A percentile compares a stretch with the other conserved stretches of the same genome.
Conservation (phyloP, 2,888 invertebrate species). For the Candidula unifasciata region DNA sequence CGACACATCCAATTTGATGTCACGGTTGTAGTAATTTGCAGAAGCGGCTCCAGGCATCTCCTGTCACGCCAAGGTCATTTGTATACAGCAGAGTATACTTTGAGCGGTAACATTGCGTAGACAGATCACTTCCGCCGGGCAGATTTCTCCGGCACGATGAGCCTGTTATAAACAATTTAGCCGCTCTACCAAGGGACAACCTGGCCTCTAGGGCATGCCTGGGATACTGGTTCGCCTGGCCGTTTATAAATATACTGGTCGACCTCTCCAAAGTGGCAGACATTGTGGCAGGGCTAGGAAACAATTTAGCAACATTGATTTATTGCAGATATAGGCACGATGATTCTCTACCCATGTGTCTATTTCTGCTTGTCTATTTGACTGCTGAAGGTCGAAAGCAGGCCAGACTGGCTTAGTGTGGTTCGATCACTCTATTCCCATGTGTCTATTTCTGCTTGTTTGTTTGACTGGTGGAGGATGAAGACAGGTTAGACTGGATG, state of each 20-base stretch:
- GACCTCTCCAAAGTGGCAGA: slow-evolving; percentile 29
- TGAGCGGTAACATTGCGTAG: slow-evolving; percentile 33
- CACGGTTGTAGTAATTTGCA: not conserved
- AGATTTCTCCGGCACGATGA: not conserved
- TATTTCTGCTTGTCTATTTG: slow-evolving; percentile 12
- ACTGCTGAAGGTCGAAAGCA: no score
- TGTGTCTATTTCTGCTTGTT: no score
- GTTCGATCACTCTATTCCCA: no score
- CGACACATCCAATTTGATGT: slow-evolving; percentile 10
- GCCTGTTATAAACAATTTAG: slow-evolving; percentile 43
- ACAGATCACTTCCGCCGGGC: slow-evolving; percentile 23
- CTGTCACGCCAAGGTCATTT: slow-evolving; percentile 16
- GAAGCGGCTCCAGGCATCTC: slow-evolving; percentile 15
- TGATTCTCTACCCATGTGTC: not conserved
- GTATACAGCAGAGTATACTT: slow-evolving; percentile 42
- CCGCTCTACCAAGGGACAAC: not conserved
- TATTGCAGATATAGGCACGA: not conserved
- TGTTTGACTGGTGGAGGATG: no score
- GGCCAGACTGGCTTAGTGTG: no score
- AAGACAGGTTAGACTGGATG: no score
- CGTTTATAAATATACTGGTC: slow-evolving; percentile 1
- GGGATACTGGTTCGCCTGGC: not conserved
- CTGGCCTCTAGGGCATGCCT: not conserved
- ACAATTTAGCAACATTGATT: slow-evolving; percentile 36
- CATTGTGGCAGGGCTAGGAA: slow-evolving; percentile 18